Evolutionary conservation across 1,140 invertebrate species (phyloP), one percentile per base, ranked within the genome.

Genomic region (Drosophila fuyamai): DNA sequence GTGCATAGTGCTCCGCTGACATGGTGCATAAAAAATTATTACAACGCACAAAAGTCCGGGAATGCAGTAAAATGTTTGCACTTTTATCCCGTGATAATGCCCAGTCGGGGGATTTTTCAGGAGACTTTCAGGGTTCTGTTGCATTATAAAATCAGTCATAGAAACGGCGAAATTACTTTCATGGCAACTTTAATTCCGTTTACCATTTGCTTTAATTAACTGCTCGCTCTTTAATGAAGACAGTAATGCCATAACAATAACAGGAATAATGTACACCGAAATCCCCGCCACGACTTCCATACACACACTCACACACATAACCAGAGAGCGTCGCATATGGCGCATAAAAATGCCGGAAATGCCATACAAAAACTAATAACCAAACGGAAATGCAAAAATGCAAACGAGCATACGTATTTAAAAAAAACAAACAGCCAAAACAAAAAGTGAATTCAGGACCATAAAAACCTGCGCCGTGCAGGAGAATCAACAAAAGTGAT

Each of bases 341-440:
- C 41, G 51, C 48, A 81, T 65, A 86, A 82, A 86, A 88, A 79
- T 62, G 35, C 76, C 83, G 83, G 83, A 86, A 79, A 76, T 86
- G 67, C 67, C 57, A 62, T 47, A 76, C 65, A 78, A 86, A 85
- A 86, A 83, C 83, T 86, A 86, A 86, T 86, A 86, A 79, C 83
- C 82, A 79, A 83, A 76, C 79, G 83, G 83, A 86, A 86, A 88
- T 88, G 71, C 79, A 81, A 58, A 77, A 81, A 81, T 75, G 40
- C 77, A 58, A 44, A 47, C 48, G 48, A 40, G 66, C 41, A 55
- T 40, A 81, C 40, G 65, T 55, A 62, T 55, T 59, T 41, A 29
- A 29, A 51, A 51, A 55, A 40, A 43, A 43, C 13, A 35, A 40
- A 14, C 4, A 3, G 14, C 40, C 14, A 16, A 53, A 18, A 36